Base-by-base conservation (phyloP, 1,140 invertebrate genomes). In the Gyrodactylus bullatarudis region DNA sequence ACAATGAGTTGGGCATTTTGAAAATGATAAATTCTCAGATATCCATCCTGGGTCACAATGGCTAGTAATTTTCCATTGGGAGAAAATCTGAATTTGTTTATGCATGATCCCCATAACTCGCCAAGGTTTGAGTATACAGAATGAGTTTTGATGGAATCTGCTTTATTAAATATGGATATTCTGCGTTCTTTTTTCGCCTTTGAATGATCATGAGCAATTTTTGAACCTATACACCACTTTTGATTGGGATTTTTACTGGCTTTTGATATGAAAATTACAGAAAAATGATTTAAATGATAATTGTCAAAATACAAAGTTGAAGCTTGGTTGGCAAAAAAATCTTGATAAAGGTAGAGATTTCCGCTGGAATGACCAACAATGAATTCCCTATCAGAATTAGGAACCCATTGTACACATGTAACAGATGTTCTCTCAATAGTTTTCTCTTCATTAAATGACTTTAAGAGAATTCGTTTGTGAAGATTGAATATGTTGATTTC, bases 351-450 rank as follows among this genome's bases (percentile, higher is more conserved):
- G 83, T 97, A 97, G 77, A 98, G 84, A 78, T 95, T 88, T n/a
- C 94, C 94, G 75, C 91, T 95, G 71, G 87, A 85, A 81, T 98
- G 91, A 23, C 91, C 88, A 70, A 89, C 89, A 74, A 97, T 82
- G 82, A 98, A 98, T 76, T 91, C 83, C 78, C 91, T 91, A 75
- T 86, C 85, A 26, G 90, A 92, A 71, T 87, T 87, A 21, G 93
- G 94, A 74, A 98, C 85, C 93, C 93, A 98, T 78, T 88, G 87
- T 77, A 98, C 87, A 81, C 93, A 97, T n/a, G 94, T 98, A 75
- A 97, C 93, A 82, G 89, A 88, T 73, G 87, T 91, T 83, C 96
- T 97, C 80, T 99, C 94, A 79, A 98, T 94, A 77, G 93, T 82
- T 80, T 91, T 87, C 89, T 93, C 34, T n/a, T 54, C 34, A n/a